Conservation (phyloP, 2,888 invertebrate genomes). For the Sminthurinus aureus region DNA sequence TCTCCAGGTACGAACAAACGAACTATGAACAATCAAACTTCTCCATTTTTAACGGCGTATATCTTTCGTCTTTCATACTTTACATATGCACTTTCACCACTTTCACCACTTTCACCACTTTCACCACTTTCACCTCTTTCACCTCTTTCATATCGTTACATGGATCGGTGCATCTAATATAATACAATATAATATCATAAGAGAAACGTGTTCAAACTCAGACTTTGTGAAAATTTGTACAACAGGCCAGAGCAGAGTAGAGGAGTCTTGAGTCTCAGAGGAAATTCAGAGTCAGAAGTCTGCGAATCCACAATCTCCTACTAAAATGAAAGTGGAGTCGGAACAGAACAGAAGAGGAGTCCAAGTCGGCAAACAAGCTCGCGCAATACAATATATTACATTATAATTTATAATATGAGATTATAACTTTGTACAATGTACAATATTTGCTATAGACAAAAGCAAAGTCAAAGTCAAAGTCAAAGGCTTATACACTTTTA, state of each 20-base stretch:
- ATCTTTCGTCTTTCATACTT: constrained; percentile 3
- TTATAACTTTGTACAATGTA: no score
- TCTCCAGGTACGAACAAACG: constrained; percentile 50
- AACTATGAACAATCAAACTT: neutral
- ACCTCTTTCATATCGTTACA: neutral
- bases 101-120: constrained; percentile 4
- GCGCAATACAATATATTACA: neutral
- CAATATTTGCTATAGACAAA: neutral
- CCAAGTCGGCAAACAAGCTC: neutral
- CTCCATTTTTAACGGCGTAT: neutral
- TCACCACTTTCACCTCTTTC: constrained; percentile 8
- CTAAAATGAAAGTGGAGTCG: no score
- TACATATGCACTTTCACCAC: neutral
- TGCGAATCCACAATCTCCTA: no score
- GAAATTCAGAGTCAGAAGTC: no score
- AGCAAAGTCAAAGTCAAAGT: neutral
- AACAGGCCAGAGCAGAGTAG: no score
- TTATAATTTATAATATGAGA: neutral
- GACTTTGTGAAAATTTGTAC: no score
- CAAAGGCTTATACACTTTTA: neutral
- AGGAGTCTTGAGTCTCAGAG: no score
- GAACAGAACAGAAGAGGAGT: no score
- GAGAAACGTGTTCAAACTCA: no score
- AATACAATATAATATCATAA: no score
- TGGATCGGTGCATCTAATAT: neutral